phyloP scores from a whole-genome alignment of 2,113 vertebrate genomes.

The Phalacrocorax carbo region DNA sequence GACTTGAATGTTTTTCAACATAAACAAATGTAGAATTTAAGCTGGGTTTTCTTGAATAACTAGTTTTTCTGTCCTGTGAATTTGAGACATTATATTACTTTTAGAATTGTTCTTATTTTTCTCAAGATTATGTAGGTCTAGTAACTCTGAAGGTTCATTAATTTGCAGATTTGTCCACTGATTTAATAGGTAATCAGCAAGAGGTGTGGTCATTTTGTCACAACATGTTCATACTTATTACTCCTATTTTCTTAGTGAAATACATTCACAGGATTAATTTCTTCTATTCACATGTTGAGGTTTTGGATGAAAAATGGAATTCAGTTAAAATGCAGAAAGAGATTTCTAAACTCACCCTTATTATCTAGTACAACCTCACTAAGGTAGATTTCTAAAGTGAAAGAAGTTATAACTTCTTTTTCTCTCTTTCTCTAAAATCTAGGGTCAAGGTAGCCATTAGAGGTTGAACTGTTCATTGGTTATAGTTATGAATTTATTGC shows the following conservation, averaged over 20 bases:
- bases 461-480: too few species aligned
- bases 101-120: background rate
- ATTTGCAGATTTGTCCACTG: background rate
- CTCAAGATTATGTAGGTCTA: background rate
- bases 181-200: background rate
- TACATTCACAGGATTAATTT: rapidly evolving
- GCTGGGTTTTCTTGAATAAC: background rate
- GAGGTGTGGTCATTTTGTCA: background rate
- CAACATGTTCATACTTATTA: background rate
- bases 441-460: too few species aligned
- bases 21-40: background rate
- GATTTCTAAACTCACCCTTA: background rate
- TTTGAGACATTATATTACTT: background rate
- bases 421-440: too few species aligned
- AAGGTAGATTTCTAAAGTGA: background rate
- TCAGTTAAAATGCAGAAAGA: background rate
- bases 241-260: background rate
- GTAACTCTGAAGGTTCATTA: background rate
- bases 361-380: background rate
- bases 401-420: background rate
- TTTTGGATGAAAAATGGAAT: background rate
- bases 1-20: background rate
- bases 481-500: background rate
- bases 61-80: background rate
- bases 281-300: rapidly evolving